These are phyloP conservation scores for Hirtodrosophila trivittata DNA, from an alignment of 2,888 invertebrate genomes.

Conservation along the genomic window DNA sequence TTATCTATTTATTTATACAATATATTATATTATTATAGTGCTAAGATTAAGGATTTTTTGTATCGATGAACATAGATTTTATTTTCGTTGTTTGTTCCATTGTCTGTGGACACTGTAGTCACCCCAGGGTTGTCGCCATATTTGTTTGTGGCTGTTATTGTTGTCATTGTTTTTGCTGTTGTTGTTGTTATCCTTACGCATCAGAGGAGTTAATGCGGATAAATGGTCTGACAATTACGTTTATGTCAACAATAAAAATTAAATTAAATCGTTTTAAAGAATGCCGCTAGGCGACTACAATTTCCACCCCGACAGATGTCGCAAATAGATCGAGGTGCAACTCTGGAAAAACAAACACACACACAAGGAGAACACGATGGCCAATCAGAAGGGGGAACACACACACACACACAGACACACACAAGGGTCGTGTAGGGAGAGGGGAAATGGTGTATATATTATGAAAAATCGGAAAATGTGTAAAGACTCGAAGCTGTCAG, in stretches of 20 bases:
- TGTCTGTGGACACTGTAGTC: slow-evolving; percentile 21
- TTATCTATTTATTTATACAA: background rate
- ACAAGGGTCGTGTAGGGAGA: slow-evolving; percentile 55
- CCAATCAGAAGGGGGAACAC: no score
- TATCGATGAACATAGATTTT: no score
- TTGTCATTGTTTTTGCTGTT: slow-evolving; percentile 40
- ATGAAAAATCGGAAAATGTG: slow-evolving; percentile 49
- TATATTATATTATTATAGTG: no score
- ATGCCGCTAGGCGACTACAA: slow-evolving; percentile 38
- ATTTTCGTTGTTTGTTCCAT: slow-evolving; percentile 32
- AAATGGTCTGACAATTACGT: slow-evolving; percentile 83
- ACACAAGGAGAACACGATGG: slow-evolving; percentile 5
- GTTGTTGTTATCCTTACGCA: slow-evolving; percentile 75
- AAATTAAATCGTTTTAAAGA: slow-evolving; percentile 79
- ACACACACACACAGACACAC: background rate
- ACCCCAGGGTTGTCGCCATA: slow-evolving; percentile 54
- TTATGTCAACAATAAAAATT: slow-evolving; percentile 77
- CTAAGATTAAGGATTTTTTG: no score
- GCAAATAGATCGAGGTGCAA: slow-evolving; percentile 57
- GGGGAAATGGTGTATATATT: slow-evolving; percentile 16
- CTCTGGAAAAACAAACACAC: slow-evolving; percentile 12
- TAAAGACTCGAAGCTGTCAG: slow-evolving; percentile 65
- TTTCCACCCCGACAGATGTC: slow-evolving; percentile 60
- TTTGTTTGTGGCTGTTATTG: slow-evolving; percentile 62
- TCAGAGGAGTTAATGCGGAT: slow-evolving; percentile 81